Conservation (phyloP, 2,113 vertebrate species). For the Cochlearius cochlearius region DNA sequence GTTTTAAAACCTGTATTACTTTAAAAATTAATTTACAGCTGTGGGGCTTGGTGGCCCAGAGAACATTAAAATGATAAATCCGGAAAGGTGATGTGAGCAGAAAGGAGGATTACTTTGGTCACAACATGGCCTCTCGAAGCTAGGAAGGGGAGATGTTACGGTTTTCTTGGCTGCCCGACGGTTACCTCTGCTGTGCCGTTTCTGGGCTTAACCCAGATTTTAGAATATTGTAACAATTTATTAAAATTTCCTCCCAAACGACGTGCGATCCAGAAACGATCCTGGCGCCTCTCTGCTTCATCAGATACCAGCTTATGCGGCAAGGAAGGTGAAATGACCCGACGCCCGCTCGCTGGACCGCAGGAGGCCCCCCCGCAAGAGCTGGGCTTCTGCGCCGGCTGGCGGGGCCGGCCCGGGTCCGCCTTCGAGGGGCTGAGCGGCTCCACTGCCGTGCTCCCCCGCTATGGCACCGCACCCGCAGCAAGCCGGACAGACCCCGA, state of each 20-base stretch:
- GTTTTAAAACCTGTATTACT: slow-evolving; percentile 73
- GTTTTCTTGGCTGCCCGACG: background rate
- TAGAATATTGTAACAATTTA: background rate
- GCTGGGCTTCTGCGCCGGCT: background rate
- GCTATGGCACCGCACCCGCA: fast-evolving
- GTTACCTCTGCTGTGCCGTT: background rate
- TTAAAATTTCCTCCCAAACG: background rate
- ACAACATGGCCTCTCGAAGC: slow-evolving; percentile 19
- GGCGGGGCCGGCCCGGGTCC: background rate
- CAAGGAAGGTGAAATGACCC: background rate
- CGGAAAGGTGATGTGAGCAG: slow-evolving; percentile 65
- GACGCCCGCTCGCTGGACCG: fast-evolving
- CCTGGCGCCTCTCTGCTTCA: background rate
- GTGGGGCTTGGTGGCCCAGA: slow-evolving; percentile 69
- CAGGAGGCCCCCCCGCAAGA: background rate
- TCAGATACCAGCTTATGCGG: fast-evolving
- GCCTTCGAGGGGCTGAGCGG: fast-evolving
- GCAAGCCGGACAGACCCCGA: fast-evolving
- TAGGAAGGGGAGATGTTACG: background rate
- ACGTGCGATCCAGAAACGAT: background rate
- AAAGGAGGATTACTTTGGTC: slow-evolving; percentile 51
- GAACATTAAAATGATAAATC: slow-evolving; percentile 75
- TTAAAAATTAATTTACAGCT: slow-evolving; percentile 76
- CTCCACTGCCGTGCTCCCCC: fast-evolving
- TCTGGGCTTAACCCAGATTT: slow-evolving; percentile 44